Conservation (phyloP, 2,113 vertebrate species). For the Myotis lucifugus region DNA sequence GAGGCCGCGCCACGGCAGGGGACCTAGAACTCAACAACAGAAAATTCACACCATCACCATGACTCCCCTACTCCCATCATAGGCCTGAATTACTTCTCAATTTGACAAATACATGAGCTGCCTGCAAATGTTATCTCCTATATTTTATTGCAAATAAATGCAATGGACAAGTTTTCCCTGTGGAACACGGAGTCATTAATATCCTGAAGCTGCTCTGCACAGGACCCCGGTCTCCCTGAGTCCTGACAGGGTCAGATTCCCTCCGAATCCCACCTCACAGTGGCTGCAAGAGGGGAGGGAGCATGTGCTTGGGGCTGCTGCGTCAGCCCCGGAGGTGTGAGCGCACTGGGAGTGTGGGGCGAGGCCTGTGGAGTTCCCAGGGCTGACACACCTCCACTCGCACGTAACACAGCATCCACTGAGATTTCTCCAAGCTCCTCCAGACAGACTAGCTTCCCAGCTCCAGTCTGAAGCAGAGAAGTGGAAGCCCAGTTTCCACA, state of each 20-base stretch:
- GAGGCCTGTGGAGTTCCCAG: neutral
- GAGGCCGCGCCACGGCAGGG: neutral
- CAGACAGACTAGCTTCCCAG: neutral
- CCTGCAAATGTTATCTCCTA: conserved; percentile 5
- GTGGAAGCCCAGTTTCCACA: conserved; percentile 35
- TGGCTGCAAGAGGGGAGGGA: neutral
- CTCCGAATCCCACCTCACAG: neutral
- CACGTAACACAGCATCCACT: neutral
- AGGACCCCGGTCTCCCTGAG: neutral
- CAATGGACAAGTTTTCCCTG: neutral
- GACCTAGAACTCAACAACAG: neutral
- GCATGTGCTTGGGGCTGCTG: neutral
- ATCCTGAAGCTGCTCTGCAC: neutral
- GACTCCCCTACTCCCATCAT: neutral
- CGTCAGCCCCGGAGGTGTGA: neutral
- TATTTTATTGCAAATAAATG: conserved; percentile 3
- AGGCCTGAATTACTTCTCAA: neutral
- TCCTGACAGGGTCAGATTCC: neutral
- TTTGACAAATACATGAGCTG: neutral
- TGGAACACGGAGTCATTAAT: neutral
- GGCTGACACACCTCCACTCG: neutral
- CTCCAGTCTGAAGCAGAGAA: neutral
- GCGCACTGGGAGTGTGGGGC: neutral
- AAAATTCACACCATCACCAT: neutral
- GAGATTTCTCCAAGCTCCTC: neutral